These are phyloP conservation scores for Caenorhabditis sulstoni DNA, from an alignment of 2,888 invertebrate species.

Conservation along the genomic window DNA sequence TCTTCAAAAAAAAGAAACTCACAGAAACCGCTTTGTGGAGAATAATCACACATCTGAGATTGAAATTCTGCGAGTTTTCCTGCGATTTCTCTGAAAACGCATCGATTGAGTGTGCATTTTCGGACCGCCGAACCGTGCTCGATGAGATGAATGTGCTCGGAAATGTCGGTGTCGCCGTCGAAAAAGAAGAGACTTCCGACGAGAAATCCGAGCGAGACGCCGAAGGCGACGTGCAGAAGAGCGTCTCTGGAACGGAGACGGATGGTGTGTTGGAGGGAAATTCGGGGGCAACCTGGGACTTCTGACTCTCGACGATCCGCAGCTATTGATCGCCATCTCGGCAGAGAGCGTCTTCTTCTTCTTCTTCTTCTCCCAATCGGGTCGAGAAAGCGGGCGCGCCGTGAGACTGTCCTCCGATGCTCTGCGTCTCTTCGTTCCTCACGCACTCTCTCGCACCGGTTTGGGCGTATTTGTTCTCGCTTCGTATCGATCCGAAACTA, in stretches of 20 bases:
- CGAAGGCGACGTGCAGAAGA: constrained; percentile 29
- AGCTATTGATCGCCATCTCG: constrained; percentile 42
- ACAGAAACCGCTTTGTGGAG: constrained; percentile 36
- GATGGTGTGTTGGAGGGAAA: not conserved
- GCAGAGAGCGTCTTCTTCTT: not conserved
- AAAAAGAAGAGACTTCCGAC: constrained; percentile 33
- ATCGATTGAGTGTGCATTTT: not conserved
- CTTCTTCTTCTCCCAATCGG: constrained; percentile 14
- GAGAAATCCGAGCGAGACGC: constrained; percentile 42
- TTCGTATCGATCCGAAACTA: no score
- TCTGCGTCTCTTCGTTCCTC: constrained; percentile 23
- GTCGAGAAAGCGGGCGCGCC: not conserved
- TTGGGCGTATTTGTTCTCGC: no score
- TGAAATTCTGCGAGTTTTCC: constrained; percentile 1
- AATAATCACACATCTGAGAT: constrained; percentile 52
- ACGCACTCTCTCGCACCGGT: no score
- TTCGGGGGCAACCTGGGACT: constrained; percentile 20
- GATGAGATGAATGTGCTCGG: constrained; percentile 38
- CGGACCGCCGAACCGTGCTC: constrained; percentile 32
- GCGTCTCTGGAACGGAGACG: constrained; percentile 44
- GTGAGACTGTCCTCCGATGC: constrained; percentile 26
- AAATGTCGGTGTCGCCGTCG: constrained; percentile 40
- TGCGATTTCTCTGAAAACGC: constrained; percentile 17
- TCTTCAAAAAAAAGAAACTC: no score
- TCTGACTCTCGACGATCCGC: constrained; percentile 27